Evolutionary conservation across 1,140 invertebrate genomes (phyloP).

Genomic region (Eueides isabella): DNA sequence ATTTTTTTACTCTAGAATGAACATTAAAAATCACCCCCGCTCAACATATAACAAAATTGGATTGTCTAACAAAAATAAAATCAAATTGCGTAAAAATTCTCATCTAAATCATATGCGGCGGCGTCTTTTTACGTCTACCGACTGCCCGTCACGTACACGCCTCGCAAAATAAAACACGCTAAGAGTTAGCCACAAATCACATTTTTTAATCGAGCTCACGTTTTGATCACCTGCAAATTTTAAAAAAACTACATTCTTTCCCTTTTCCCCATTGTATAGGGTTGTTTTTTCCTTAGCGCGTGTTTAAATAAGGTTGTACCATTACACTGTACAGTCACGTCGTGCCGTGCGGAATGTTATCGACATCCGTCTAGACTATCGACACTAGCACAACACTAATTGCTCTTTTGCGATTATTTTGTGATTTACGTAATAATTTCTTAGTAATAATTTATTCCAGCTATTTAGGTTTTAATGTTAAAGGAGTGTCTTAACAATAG

Average conservation of each 20-base stretch:
- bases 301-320: slow-evolving; percentile 43
- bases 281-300: slow-evolving; percentile 33
- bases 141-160: slow-evolving; percentile 69
- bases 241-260: slow-evolving; percentile 9
- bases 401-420: slow-evolving; percentile 73
- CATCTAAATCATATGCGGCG: slow-evolving; percentile 40
- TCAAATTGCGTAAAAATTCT: slow-evolving; percentile 37
- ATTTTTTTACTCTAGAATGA: not conserved
- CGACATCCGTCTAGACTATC: slow-evolving; percentile 75
- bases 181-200: slow-evolving; percentile 76
- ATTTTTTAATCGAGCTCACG: slow-evolving; percentile 80
- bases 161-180: slow-evolving; percentile 75
- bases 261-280: slow-evolving; percentile 30
- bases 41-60: slow-evolving; percentile 1
- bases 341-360: slow-evolving; percentile 70
- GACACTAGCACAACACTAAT: slow-evolving; percentile 73
- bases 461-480: too few species aligned
- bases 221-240: slow-evolving; percentile 48
- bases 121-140: slow-evolving; percentile 54
- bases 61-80: slow-evolving; percentile 29
- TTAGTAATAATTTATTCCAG: not conserved
- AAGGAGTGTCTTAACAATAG: too few species aligned
- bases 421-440: slow-evolving; percentile 71
- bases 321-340: slow-evolving; percentile 71
- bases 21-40: not conserved